phyloP scores from a whole-genome alignment of 92 coral and sea anemone genomes.

The Palythoa caribaeorum region DNA sequence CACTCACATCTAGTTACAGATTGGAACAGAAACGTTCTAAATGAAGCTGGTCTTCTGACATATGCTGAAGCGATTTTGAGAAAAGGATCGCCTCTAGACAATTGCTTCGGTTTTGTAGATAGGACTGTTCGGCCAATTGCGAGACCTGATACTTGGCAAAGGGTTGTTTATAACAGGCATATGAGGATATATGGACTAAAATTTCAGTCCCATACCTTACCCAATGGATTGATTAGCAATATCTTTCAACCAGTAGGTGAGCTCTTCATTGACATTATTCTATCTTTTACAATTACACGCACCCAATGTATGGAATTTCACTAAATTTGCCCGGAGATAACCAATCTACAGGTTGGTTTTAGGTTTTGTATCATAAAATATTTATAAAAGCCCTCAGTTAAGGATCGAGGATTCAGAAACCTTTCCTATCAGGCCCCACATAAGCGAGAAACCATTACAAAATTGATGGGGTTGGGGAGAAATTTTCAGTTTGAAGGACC shows the following conservation, averaged over 20 bases:
- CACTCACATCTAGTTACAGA: neutral
- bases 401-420: no score
- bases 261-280: neutral
- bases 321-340: neutral
- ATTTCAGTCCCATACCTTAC: neutral
- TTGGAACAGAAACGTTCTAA: constrained; percentile 15
- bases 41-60: neutral
- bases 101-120: neutral
- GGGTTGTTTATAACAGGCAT: neutral
- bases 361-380: neutral
- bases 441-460: no score
- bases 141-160: constrained; percentile 10
- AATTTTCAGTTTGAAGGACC: no score
- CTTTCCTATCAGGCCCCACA: no score
- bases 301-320: neutral
- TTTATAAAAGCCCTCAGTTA: no score
- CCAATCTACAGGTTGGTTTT: neutral
- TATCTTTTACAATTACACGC: neutral
- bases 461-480: no score
- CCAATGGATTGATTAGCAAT: constrained; percentile 7
- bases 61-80: constrained; percentile 1
- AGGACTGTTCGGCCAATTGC: constrained; percentile 11
- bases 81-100: neutral
- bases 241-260: constrained; percentile 6
- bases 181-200: neutral